Evolutionary conservation across 2,797 vertebrate genomes (phyloP).

Genomic region (Monodelphis domestica): DNA sequence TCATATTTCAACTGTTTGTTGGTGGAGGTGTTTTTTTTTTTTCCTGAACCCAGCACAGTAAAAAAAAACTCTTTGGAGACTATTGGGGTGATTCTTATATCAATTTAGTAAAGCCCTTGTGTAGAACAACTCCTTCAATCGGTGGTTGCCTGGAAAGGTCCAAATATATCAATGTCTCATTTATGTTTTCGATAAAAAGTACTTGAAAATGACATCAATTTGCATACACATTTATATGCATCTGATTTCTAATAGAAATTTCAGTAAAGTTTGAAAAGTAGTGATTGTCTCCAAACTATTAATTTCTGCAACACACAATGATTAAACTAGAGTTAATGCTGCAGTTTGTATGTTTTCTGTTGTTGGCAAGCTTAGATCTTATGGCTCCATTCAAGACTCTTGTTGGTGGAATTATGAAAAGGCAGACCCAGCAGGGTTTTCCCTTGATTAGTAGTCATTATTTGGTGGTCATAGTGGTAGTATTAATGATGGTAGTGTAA

Average conservation of each 20-base stretch:
- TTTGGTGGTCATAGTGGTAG: background rate
- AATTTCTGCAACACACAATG: conserved; percentile 37
- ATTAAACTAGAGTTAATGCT: conserved; percentile 32
- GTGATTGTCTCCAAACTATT: conserved; percentile 36
- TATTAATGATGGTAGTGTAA: background rate
- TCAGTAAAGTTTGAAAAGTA: conserved; percentile 53
- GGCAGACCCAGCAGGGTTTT: conserved; percentile 44
- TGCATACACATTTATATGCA: conserved; percentile 32
- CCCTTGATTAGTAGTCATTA: conserved; percentile 52
- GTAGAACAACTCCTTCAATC: conserved; percentile 56
- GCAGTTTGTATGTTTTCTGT: conserved; percentile 36
- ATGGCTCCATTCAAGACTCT: conserved; percentile 47
- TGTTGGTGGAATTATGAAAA: conserved; percentile 56
- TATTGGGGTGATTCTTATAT: conserved; percentile 32
- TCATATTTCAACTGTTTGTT: background rate
- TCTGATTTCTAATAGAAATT: conserved; percentile 49
- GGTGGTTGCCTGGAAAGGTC: conserved; percentile 22
- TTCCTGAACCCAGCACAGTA: conserved; percentile 24
- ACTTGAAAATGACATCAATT: conserved; percentile 49
- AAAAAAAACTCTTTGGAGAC: conserved; percentile 31
- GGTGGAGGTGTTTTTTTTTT: conserved; percentile 10
- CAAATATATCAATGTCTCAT: conserved; percentile 53
- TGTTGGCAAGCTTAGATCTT: conserved; percentile 20
- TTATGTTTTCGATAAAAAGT: conserved; percentile 54
- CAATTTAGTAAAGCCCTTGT: conserved; percentile 46